Evolutionary conservation across 2,797 vertebrate species (phyloP).

Genomic region (Sphenopsis melanotis): DNA sequence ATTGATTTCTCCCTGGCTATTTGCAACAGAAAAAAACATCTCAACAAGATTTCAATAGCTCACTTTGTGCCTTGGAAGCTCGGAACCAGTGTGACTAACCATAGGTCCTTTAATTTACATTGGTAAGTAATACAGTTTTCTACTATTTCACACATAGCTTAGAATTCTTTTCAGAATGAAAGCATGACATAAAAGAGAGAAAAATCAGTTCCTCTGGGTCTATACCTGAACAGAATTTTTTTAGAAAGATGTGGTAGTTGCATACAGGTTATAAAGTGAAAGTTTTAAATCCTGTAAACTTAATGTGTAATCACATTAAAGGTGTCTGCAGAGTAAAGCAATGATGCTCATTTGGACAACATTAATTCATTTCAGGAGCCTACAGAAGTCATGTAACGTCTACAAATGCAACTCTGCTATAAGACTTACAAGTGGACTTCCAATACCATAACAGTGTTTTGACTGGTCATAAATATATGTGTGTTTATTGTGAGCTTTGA

Average conservation of each 20-base stretch:
- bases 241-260: neutral
- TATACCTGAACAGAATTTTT: neutral
- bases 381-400: neutral
- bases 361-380: neutral
- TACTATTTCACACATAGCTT: neutral
- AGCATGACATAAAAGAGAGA: neutral
- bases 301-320: neutral
- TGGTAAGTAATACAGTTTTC: neutral
- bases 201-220: neutral
- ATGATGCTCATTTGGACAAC: neutral
- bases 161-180: neutral
- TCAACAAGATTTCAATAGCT: neutral
- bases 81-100: neutral
- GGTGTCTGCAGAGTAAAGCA: neutral
- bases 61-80: neutral
- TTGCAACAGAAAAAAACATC: neutral
- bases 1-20: neutral
- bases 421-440: neutral
- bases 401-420: neutral
- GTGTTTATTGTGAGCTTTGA: neutral
- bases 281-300: neutral
- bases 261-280: neutral
- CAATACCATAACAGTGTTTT: neutral
- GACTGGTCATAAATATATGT: neutral
- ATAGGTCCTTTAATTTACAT: neutral